Evolutionary conservation across 1,140 invertebrate genomes (phyloP), one percentile per base, ranked within the genome.

Genomic region (Drosophila bocqueti): DNA sequence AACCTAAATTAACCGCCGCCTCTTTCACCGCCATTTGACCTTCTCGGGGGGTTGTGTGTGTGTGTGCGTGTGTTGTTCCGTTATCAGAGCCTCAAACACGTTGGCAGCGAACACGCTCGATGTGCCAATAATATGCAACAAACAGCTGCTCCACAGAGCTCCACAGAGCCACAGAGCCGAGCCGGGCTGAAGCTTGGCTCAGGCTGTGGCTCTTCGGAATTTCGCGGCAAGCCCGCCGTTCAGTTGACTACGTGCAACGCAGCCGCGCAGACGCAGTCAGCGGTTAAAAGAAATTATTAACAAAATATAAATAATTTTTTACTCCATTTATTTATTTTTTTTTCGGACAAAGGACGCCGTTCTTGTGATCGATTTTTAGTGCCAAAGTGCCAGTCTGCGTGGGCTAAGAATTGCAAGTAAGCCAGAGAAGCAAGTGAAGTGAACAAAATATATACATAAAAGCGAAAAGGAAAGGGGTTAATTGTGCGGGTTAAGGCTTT

Each of bases 41-140:
- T 73, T 76, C 54, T 76, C 26, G n/a, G 11, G 31, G 43, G 10
- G 47, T 0, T 36, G 34, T 18, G 8, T 52, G 26, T 1, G 46
- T 5, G 46, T 26, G 24, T 49, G 36, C 4, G 11, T 46, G 46
- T 47, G 46, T 26, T 10, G 26, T 50, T 43, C 69, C 69, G 69
- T 87, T 84, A 89, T 83, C 84, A 87, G 65, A 63, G 63, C 52
- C 54, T 82, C 85, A 29, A 89, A 90, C 85, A 74, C 84, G 85
- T 85, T 89, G 26, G 60, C 36, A 29, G n/a, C 58, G n/a, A 77
- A 87, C 83, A 66, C 54, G 84, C 80, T 87, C 69, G 66, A 89
- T 80, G 77, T 83, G 84, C 83, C 83, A 87, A 87, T 87, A 89
- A 83, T 89, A 89, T 89, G 84, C 84, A 87, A 84, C 81, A 83